Evolutionary conservation across 1,140 invertebrate genomes (phyloP), one percentile per base, ranked within the genome.

Genomic region (Drosophila jambulina): DNA sequence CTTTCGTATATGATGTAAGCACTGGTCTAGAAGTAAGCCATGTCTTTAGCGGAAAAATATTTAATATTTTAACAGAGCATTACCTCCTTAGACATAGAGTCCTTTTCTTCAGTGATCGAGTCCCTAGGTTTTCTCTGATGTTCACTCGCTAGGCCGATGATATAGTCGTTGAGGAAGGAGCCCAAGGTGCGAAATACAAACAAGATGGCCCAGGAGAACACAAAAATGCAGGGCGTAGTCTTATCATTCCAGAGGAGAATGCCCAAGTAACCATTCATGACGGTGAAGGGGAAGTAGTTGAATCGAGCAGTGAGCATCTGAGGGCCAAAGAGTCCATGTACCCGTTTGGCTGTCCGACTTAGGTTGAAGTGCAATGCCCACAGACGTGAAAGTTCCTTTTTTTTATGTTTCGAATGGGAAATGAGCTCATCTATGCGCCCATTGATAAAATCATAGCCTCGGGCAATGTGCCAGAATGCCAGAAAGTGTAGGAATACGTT

Each of bases 391-490:
- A 54, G 6, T 21, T 54, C n/a, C 4, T 21, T 21, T 7, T 54
- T 54, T 9, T 34, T 15, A 9, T 13, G 17, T 6, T 19, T 8
- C 15, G 29, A 54, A 8, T 21, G 27, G 4, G n/a, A 19, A 9
- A 32, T 21, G 2, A 32, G 27, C n/a, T 53, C n/a, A 1, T 29
- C 19, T 21, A 53, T 53, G n/a, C 49, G 27, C n/a, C 3, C 12
- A 21, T 53, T 53, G 27, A 53, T 21, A 8, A 54, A 54, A 4
- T 54, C 51, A 54, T 54, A 54, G n/a, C 51, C 51, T 9, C 51
- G 51, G 29, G 8, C 7, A 27, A 54, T 32, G 29, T 34, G 10
- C 51, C 51, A 54, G 29, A 54, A 15, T 3, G 29, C 32, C 2
- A 54, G 19, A 34, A 21, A 54, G 19, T 34, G 21, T 21, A 21